These are phyloP conservation scores for Lampris megalopsis DNA, from an alignment of 2,113 vertebrate species.

Conservation along the genomic window DNA sequence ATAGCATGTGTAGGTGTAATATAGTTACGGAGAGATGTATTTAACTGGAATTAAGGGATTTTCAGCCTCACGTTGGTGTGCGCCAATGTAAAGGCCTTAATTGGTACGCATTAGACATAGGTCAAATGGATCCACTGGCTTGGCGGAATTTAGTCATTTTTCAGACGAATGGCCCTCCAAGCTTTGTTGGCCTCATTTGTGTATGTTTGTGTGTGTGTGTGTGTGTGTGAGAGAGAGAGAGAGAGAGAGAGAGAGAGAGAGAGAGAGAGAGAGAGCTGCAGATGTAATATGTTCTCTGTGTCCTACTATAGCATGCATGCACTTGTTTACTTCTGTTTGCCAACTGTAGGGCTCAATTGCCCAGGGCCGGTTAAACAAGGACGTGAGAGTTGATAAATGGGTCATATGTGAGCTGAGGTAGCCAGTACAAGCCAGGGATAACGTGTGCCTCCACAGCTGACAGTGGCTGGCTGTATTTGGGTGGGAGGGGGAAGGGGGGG, in stretches of 20 bases:
- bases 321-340: conserved; percentile 37
- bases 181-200: conserved; percentile 63
- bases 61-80: conserved; percentile 60
- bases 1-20: conserved; percentile 77
- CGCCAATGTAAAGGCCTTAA: conserved; percentile 71
- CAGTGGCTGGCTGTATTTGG: conserved; percentile 46
- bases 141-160: conserved; percentile 61
- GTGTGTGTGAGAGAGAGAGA: too few species aligned
- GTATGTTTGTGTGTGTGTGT: conserved; percentile 19
- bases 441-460: conserved; percentile 51
- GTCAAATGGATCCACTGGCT: conserved; percentile 75
- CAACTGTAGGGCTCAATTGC: conserved; percentile 47
- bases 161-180: conserved; percentile 45
- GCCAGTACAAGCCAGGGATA: conserved; percentile 55
- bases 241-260: too few species aligned
- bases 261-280: background rate
- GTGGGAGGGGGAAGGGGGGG: conserved; percentile 7
- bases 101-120: conserved; percentile 74
- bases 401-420: conserved; percentile 74
- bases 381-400: conserved; percentile 65
- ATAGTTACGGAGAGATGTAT: conserved; percentile 71
- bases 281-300: conserved; percentile 42
- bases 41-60: conserved; percentile 76
- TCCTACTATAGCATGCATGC: conserved; percentile 49
- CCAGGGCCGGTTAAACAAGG: conserved; percentile 52